These are phyloP conservation scores for Drosophila ananassae DNA, from an alignment of 1,140 invertebrate species.

Conservation along the genomic window DNA sequence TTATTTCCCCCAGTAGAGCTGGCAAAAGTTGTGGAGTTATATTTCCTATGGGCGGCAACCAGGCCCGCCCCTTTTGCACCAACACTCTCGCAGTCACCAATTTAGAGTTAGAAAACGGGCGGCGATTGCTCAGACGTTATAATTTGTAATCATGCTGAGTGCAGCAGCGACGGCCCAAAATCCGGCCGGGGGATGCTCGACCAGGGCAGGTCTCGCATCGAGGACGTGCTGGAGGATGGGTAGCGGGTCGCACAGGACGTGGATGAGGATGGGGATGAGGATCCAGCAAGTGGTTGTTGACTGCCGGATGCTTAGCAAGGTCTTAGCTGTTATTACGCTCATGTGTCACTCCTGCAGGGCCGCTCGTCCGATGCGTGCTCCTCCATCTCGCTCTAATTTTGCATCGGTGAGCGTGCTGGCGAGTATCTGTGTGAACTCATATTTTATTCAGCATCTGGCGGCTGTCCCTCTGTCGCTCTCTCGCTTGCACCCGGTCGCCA, in stretches of 20 bases:
- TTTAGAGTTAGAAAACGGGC: constrained; percentile 26
- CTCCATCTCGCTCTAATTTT: constrained; percentile 9
- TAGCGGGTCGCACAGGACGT: too few relatives aligned
- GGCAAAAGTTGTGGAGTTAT: constrained; percentile 67
- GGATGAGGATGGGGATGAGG: constrained; percentile 13
- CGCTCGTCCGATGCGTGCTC: constrained; percentile 38
- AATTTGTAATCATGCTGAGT: constrained; percentile 82
- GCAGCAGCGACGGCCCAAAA: constrained; percentile 61
- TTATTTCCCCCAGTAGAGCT: constrained; percentile 6
- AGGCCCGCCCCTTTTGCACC: constrained; percentile 53
- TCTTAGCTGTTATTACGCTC: constrained; percentile 82
- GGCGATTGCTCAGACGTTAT: constrained; percentile 77
- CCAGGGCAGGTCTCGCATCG: constrained; percentile 13
- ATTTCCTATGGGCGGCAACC: constrained; percentile 78
- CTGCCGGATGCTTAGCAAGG: constrained; percentile 79
- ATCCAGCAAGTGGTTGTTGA: constrained; percentile 77
- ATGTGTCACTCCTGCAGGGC: constrained; percentile 73
- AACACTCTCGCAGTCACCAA: constrained; percentile 2
- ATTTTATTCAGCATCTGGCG: constrained; percentile 75
- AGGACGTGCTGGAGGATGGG: not conserved
- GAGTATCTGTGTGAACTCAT: constrained; percentile 49
- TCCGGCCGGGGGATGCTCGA: constrained; percentile 26
- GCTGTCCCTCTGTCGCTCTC: constrained; percentile 45
- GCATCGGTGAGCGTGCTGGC: constrained; percentile 7
- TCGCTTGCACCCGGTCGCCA: constrained; percentile 31